A percentile compares a stretch with the other conserved stretches of the same genome.
phyloP scores from a whole-genome alignment of 1,140 invertebrate genomes.

The Aricia agestis region DNA sequence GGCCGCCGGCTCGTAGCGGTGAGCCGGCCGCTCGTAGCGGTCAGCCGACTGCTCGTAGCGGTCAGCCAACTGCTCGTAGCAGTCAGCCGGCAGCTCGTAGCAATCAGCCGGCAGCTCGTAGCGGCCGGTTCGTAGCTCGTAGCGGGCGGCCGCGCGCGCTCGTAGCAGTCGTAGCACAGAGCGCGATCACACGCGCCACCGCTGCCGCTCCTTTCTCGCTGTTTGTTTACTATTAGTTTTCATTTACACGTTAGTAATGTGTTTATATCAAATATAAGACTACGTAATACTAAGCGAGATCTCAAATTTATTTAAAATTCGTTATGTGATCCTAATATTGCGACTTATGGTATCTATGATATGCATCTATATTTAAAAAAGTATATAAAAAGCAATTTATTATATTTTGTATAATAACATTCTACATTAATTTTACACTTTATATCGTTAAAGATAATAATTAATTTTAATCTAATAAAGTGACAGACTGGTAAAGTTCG shows the following conservation, averaged over 20 bases:
- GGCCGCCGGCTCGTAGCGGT: slow-evolving; percentile 12
- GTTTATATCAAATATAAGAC: slow-evolving; percentile 74
- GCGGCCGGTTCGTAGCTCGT: neutral
- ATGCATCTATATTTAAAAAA: slow-evolving; percentile 59
- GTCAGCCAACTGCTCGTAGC: neutral
- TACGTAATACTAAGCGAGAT: slow-evolving; percentile 75
- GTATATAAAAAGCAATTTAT: slow-evolving; percentile 72
- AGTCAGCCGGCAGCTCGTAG: neutral
- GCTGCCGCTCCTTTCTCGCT: slow-evolving; percentile 41
- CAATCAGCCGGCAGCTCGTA: neutral
- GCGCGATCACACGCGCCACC: slow-evolving; percentile 28
- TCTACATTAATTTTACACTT: slow-evolving; percentile 74
- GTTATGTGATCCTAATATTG: slow-evolving; percentile 72
- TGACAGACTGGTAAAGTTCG: slow-evolving; percentile 76
- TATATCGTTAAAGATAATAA: slow-evolving; percentile 75
- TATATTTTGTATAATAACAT: slow-evolving; percentile 75
- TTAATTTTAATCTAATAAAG: slow-evolving; percentile 76
- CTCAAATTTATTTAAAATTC: slow-evolving; percentile 75
- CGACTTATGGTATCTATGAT: slow-evolving; percentile 61
- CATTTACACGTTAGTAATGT: slow-evolving; percentile 58
- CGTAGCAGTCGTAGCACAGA: neutral
- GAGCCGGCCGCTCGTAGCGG: neutral
- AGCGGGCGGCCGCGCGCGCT: neutral
- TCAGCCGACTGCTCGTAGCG: neutral
- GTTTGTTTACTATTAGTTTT: slow-evolving; percentile 51